These are phyloP conservation scores for Phasianus colchicus DNA, from an alignment of 2,113 vertebrate species.

Conservation along the genomic window DNA sequence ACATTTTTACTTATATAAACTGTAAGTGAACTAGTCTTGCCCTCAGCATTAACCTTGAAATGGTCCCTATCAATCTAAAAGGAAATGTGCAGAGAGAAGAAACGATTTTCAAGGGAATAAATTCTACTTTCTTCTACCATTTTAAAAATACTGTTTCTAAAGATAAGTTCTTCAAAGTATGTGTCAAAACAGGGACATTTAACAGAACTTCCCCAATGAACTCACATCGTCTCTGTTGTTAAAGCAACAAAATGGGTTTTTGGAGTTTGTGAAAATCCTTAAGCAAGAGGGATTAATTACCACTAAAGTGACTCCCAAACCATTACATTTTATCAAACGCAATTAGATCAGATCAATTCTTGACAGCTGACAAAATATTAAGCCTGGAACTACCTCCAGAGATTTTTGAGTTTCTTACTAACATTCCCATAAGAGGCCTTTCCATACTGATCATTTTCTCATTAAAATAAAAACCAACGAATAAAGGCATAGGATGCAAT, in stretches of 20 bases:
- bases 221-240: not conserved
- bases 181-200: not conserved
- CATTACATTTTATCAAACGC: constrained; percentile 43
- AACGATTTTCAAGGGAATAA: not conserved
- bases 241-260: constrained; percentile 24
- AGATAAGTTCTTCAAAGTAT: not conserved
- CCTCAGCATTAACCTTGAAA: not conserved
- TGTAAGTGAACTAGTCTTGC: not conserved
- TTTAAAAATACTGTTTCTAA: not conserved
- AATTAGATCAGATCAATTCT: constrained; percentile 3
- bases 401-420: constrained; percentile 11
- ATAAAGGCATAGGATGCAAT: not conserved
- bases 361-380: constrained; percentile 57
- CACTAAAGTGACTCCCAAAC: constrained; percentile 24
- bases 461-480: not conserved
- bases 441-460: not conserved
- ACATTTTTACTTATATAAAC: not conserved
- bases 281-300: constrained; percentile 41
- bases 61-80: not conserved
- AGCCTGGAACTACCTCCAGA: constrained; percentile 28
- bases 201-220: not conserved
- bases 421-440: not conserved
- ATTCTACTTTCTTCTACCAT: not conserved
- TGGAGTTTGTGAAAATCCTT: not conserved
- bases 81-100: not conserved